Evolutionary conservation across 2,888 invertebrate species (phyloP), one percentile per base, ranked within the genome.

Genomic region (Polyommatus iphigenia): DNA sequence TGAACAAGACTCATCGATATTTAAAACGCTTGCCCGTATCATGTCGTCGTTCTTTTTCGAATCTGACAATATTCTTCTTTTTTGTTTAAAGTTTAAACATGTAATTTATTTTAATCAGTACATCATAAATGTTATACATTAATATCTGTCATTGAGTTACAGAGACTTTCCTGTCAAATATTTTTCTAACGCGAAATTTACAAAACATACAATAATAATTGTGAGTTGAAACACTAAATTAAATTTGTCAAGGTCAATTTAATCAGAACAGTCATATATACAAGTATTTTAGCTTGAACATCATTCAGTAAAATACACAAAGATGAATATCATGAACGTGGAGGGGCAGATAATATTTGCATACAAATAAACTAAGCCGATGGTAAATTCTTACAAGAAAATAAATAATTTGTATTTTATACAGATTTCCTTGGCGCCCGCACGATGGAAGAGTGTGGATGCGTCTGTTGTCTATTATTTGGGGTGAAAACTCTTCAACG

Each of bases 381-480:
- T 82, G 83, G 85, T 86, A 84, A 86, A 86, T 87, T 85, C 86
- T 85, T 84, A 81, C 80, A 84, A 84, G 85, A 83, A 83, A 79
- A 78, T 83, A 83, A 84, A 86, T 89, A 89, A 90, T 90, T 90
- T 87, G 85, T 89, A 90, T 90, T 90, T 90, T 91, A 90, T 90
- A 88, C 90, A 85, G 88, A 85, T 85, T 77, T 79, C 32, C 79
- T 79, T 77, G 72, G 71, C 77, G 71, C 59, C 77, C 41, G 72
- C 20, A 73, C 36, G 75, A 72, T 36, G 15, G 5, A 75, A 46
- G 72, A 75, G 76, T 32, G 57, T 82, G 83, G 85, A 85, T 80
- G 82, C 41, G 81, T 46, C 79, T 2, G 24, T 59, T 18, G 36
- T 62, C 20, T n/a, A 20, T 8, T n/a, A 41, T n/a, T 72, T 41